These are phyloP conservation scores for Fringilla coelebs DNA, from an alignment of 2,797 vertebrate genomes.

Conservation along the genomic window DNA sequence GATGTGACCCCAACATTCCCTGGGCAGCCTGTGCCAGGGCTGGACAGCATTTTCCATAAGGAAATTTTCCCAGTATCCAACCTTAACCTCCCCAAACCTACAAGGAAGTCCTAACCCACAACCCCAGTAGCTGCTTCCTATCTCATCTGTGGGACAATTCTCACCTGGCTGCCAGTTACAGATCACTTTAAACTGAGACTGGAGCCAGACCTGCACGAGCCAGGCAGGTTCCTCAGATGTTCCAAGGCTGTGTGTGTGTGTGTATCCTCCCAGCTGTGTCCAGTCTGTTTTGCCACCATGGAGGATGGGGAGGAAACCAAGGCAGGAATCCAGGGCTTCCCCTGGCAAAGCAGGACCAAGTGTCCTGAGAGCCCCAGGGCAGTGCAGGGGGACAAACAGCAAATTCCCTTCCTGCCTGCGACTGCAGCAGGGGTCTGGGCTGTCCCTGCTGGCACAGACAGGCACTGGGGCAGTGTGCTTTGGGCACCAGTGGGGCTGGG, in stretches of 20 bases:
- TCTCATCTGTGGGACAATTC: neutral
- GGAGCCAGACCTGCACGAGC: neutral
- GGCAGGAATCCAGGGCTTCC: neutral
- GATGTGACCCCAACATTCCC: neutral
- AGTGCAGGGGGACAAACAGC: neutral
- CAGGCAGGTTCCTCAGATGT: fast-evolving
- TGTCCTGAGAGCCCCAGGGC: fast-evolving
- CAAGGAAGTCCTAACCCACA: neutral
- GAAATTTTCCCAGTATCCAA: neutral
- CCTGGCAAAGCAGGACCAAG: neutral
- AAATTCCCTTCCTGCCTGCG: neutral
- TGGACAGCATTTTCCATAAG: neutral
- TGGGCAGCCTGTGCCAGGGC: neutral
- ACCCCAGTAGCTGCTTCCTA: neutral
- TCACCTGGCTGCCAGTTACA: neutral
- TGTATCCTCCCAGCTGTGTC: neutral
- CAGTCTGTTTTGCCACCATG: fast-evolving
- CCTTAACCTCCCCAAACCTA: neutral
- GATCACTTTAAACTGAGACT: neutral
- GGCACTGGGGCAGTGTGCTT: fast-evolving
- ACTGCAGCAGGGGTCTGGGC: neutral
- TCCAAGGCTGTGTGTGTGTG: fast-evolving
- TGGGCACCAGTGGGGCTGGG: neutral
- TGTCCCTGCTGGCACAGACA: fast-evolving
- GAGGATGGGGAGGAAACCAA: fast-evolving